Percentiles rank a stretch among this genome's conserved stretches.
phyloP scores from a whole-genome alignment of 2,888 invertebrate species.

The Lasius platythorax region DNA sequence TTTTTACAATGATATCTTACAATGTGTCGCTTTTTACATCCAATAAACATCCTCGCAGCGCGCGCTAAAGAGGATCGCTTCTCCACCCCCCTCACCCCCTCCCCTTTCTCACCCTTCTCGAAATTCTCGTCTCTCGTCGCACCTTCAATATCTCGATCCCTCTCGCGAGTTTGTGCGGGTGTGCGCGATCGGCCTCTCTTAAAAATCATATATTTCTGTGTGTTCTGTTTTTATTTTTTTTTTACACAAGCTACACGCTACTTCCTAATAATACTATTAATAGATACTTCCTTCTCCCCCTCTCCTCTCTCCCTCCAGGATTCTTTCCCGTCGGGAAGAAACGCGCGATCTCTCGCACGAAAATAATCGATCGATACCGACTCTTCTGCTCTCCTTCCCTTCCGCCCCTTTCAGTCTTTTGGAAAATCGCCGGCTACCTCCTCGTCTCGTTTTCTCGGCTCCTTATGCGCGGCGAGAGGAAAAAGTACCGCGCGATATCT shows the following conservation, averaged over 20 bases:
- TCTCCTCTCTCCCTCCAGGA: constrained; percentile 60
- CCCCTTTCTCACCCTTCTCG: not conserved
- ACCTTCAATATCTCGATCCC: not conserved
- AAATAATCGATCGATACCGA: constrained; percentile 27
- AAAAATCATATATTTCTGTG: constrained; percentile 56
- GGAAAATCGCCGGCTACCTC: constrained; percentile 61
- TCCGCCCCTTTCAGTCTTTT: constrained; percentile 59
- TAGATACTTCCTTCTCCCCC: constrained; percentile 77
- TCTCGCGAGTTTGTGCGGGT: constrained; percentile 36
- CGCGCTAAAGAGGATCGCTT: constrained; percentile 57
- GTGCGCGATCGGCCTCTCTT: constrained; percentile 43
- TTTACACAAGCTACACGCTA: constrained; percentile 85
- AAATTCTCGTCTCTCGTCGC: constrained; percentile 26
- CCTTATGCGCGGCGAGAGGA: constrained; percentile 33
- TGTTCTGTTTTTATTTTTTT: constrained; percentile 48
- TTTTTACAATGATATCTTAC: constrained; percentile 86
- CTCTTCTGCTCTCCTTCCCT: constrained; percentile 40
- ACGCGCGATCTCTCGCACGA: constrained; percentile 37
- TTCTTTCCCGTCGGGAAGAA: constrained; percentile 30
- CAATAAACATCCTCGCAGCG: constrained; percentile 71
- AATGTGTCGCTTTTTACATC: constrained; percentile 77
- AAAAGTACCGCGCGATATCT: constrained; percentile 71
- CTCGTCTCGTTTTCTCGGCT: constrained; percentile 19
- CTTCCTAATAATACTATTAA: constrained; percentile 85
- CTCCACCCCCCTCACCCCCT: not conserved